Evolutionary conservation across 2,113 vertebrate genomes (phyloP).

Genomic region (Jaculus jaculus): DNA sequence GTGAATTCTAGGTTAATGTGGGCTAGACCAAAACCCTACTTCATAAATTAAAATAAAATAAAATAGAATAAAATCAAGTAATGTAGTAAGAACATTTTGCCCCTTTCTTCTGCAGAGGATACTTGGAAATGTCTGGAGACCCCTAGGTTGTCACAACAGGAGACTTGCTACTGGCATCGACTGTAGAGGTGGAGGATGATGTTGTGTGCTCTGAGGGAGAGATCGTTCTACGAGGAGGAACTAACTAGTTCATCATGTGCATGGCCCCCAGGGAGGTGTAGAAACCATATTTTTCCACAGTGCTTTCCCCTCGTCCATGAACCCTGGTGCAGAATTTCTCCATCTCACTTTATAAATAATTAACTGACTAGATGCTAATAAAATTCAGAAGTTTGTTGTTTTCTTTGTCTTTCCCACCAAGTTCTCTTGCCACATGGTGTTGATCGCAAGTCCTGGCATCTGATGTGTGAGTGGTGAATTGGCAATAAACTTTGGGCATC

Average conservation of each 20-base stretch:
- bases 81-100: too few species aligned
- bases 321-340: neutral
- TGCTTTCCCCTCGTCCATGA: neutral
- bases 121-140: neutral
- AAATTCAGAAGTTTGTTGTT: slow-evolving; percentile 44
- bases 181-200: neutral
- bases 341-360: neutral
- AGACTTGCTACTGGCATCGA: neutral
- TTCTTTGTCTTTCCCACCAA: slow-evolving; percentile 26
- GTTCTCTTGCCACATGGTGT: slow-evolving; percentile 68
- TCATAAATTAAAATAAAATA: too few species aligned
- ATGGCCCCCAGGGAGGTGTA: neutral
- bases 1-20: too few species aligned
- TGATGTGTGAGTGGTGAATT: slow-evolving; percentile 69
- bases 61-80: too few species aligned
- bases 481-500: slow-evolving; percentile 49
- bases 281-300: neutral
- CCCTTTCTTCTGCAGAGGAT: neutral
- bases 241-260: neutral
- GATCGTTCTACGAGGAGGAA: neutral
- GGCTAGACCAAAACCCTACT: too few species aligned
- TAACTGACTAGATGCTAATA: neutral
- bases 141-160: neutral
- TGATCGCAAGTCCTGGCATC: slow-evolving; percentile 60
- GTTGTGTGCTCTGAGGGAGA: neutral